Evolutionary conservation across 2,888 invertebrate genomes (phyloP), one percentile per base, ranked within the genome.

Genomic region (Bombyx huttoni): DNA sequence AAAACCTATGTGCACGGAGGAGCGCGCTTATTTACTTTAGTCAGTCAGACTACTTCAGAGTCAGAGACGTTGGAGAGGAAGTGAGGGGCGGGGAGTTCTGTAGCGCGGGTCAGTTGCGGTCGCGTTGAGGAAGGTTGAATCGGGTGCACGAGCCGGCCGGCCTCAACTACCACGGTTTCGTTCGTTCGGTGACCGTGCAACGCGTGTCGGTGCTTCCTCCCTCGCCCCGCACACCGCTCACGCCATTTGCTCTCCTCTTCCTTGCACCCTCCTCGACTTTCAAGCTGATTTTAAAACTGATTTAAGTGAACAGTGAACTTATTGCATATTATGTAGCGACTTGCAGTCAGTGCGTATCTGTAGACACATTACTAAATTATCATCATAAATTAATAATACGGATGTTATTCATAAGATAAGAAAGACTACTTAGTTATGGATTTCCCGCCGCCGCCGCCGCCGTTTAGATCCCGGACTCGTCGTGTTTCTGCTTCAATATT

Each of bases 121-220:
- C 86, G 85, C 83, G 71, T 88, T 88, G 88, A 87, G 88, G 86
- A 87, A 88, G 88, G 88, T 87, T 87, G 86, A 85, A 84, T 83
- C 82, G 86, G 82, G 78, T 83, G 81, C 87, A 85, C 84, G 84
- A 83, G 85, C 81, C 78, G 73, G 55, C 62, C 60, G 77, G 88
- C 86, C 81, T 81, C 81, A 67, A 14, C 46, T 54, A 81, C 79
- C 63, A 66, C 65, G 86, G 82, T 84, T 86, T 65, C 84, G 72
- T 75, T 73, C 87, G 87, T 85, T 86, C 87, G 83, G 75, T 81
- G 86, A 85, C 84, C 85, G 83, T 74, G 75, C 75, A 72, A 85
- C 90, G 89, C 90, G 90, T 90, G 90, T 89, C 80, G 78, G 69
- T 72, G 64, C 73, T 67, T 71, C 73, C 67, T 70, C 49, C 72